Evolutionary conservation across 1,140 invertebrate species (phyloP).

Genomic region (Drosophila lini): DNA sequence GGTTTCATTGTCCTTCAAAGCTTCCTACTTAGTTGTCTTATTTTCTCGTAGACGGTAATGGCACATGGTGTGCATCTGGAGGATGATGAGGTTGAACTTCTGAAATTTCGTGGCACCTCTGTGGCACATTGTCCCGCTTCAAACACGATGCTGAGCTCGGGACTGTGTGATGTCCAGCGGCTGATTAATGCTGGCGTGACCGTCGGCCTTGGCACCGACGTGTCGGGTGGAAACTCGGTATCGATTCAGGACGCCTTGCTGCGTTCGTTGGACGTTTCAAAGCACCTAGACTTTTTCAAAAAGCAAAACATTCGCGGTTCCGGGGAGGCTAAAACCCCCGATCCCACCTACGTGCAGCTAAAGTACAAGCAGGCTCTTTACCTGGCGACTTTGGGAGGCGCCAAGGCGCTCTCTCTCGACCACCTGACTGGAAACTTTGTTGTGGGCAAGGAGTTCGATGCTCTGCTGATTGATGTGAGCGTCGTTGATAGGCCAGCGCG

Average conservation of each 20-base stretch:
- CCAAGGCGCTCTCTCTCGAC: constrained; percentile 90
- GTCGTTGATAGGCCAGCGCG: constrained; percentile 85
- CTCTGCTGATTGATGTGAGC: constrained; percentile 88
- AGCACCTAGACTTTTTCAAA: constrained; percentile 86
- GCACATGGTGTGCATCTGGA: constrained; percentile 92
- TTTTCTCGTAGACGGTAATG: constrained; percentile 86
- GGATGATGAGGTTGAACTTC: constrained; percentile 89
- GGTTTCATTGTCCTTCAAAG: background rate
- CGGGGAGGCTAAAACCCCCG: constrained; percentile 29
- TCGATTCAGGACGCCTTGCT: constrained; percentile 92
- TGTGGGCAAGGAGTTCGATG: constrained; percentile 94
- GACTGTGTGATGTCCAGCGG: constrained; percentile 91
- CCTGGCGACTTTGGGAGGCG: constrained; percentile 94
- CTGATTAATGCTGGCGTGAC: constrained; percentile 88
- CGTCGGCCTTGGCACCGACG: constrained; percentile 95
- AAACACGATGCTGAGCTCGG: constrained; percentile 93
- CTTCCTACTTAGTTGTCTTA: background rate
- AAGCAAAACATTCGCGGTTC: constrained; percentile 74
- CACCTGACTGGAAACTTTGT: constrained; percentile 91
- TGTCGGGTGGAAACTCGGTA: constrained; percentile 91
- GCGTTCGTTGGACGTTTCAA: constrained; percentile 90
- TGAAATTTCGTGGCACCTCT: constrained; percentile 87
- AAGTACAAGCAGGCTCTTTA: constrained; percentile 92
- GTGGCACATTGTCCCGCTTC: constrained; percentile 95
- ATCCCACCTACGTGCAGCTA: constrained; percentile 85